A percentile compares a stretch with the other conserved stretches of the same genome.
Conservation (phyloP, 2,888 invertebrate genomes). For the Villa cingulata region DNA sequence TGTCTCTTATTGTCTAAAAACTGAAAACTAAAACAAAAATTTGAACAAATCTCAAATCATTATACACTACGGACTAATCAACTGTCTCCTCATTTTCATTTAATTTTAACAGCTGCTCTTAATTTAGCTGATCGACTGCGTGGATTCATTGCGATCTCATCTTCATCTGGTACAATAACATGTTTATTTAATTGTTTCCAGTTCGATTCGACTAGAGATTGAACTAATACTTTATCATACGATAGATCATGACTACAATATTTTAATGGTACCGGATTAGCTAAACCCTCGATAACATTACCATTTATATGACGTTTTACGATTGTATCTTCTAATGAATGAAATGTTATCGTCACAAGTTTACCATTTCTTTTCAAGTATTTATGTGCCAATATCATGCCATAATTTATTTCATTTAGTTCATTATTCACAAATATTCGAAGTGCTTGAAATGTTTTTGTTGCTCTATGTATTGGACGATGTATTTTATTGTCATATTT, state of each 20-base stretch:
- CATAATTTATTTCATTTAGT: slow-evolving; percentile 86
- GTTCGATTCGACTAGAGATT: slow-evolving; percentile 45
- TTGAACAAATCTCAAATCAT: background rate
- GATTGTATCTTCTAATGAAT: slow-evolving; percentile 86
- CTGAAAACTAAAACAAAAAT: background rate
- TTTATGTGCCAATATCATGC: slow-evolving; percentile 59
- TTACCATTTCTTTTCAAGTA: slow-evolving; percentile 67
- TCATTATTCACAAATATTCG: slow-evolving; percentile 95
- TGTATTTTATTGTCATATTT: slow-evolving; percentile 61
- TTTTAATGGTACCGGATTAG: slow-evolving; percentile 58
- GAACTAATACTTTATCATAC: slow-evolving; percentile 46
- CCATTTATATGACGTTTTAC: slow-evolving; percentile 80
- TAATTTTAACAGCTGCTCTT: slow-evolving; percentile 63
- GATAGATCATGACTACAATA: slow-evolving; percentile 50
- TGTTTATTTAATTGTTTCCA: slow-evolving; percentile 75
- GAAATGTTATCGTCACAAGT: slow-evolving; percentile 74
- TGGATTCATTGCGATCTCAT: slow-evolving; percentile 67
- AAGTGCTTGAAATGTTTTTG: slow-evolving; percentile 84
- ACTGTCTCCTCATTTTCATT: slow-evolving; percentile 13
- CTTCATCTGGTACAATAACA: slow-evolving; percentile 56
- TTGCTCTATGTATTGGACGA: slow-evolving; percentile 66
- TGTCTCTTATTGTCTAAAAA: background rate
- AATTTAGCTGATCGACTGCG: slow-evolving; percentile 80
- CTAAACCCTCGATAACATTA: slow-evolving; percentile 55
- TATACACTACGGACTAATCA: background rate